Evolutionary conservation across 2,113 vertebrate genomes (phyloP), one percentile per base, ranked within the genome.

Genomic region (Sarotherodon lohbergeri): DNA sequence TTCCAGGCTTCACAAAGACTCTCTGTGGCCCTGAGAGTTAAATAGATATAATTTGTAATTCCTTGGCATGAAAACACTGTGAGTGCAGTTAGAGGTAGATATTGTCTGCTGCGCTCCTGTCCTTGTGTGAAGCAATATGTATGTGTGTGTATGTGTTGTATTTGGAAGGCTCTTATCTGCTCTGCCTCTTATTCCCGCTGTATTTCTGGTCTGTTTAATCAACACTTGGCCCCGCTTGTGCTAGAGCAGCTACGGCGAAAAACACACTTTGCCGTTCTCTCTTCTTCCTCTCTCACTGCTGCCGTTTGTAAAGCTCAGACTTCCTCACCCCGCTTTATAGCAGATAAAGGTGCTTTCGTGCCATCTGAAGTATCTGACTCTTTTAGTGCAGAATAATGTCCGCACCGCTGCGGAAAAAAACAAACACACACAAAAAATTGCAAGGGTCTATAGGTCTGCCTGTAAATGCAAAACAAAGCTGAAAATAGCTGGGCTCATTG

Each of bases 401-500:
- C 55, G 17, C 7, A 36, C 50, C 8, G 5, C 11, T 84, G 73
- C 68, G 56, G 34, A 68, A 68, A 7, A 66, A 39, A 13, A 2
- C 17, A 66, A 66, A 66, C 32, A 4, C 32, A 66, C 17, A 66
- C 32, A 92, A 89, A 90, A 68, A 84, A 86, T 34, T 57, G 55
- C 82, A 76, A 63, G 29, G 90, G 90, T 92, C 90, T 13, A 57
- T 83, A 89, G 92, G 90, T 93, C 89, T 22, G 79, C 89, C 86
- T 88, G 87, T 54, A 90, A 89, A 93, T 82, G 83, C 91, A 87
- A 66, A 92, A 83, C 76, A 83, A 82, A 84, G 84, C 90, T 91
- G 41, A 76, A 84, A 92, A 91, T 91, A 92, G 84, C 88, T 88
- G 89, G 95, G 91, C 91, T 94, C 84, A 78, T 91, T 92, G 91